phyloP scores from a whole-genome alignment of 2,888 invertebrate genomes.

The Coenonympha glycerion region DNA sequence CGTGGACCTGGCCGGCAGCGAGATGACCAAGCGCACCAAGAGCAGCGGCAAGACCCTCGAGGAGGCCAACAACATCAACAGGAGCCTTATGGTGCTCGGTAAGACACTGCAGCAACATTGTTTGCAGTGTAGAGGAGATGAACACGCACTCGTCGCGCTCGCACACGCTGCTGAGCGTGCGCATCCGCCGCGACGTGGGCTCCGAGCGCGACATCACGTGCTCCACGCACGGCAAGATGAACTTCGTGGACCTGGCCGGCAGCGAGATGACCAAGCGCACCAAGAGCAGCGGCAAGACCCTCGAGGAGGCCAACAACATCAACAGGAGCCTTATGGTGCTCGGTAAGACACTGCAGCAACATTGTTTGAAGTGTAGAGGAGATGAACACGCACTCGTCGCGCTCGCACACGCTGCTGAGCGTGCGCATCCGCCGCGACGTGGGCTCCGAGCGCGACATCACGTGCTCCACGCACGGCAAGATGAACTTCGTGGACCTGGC shows the following conservation, averaged over 20 bases:
- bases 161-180: constrained; percentile 92
- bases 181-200: constrained; percentile 89
- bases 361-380: too few relatives aligned
- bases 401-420: constrained; percentile 94
- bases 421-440: constrained; percentile 92
- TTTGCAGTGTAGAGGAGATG: too few relatives aligned
- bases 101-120: too few relatives aligned
- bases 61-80: constrained; percentile 97
- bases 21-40: constrained; percentile 94
- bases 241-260: constrained; percentile 97
- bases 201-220: constrained; percentile 88
- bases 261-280: constrained; percentile 97
- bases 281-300: constrained; percentile 87
- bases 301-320: constrained; percentile 96
- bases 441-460: constrained; percentile 86
- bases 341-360: too few relatives aligned
- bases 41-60: constrained; percentile 91
- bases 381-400: constrained; percentile 95
- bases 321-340: constrained; percentile 96
- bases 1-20: constrained; percentile 97
- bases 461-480: constrained; percentile 93
- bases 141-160: constrained; percentile 95
- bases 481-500: constrained; percentile 97
- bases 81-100: constrained; percentile 95
- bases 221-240: constrained; percentile 94